These are phyloP conservation scores for Nephrotoma guestfalica DNA, from an alignment of 2,888 invertebrate genomes.

Conservation along the genomic window DNA sequence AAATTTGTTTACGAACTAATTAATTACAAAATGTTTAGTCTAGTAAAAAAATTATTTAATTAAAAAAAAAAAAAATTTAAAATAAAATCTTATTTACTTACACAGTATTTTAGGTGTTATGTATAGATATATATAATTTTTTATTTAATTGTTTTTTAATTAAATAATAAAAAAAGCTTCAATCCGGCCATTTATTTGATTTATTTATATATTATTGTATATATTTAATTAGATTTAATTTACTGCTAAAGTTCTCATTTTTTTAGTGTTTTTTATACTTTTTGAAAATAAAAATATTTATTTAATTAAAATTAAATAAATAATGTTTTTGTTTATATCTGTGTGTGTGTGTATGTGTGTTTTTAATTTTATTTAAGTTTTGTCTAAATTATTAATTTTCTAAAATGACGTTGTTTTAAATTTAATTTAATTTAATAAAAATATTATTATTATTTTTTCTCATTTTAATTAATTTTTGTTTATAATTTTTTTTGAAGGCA, in stretches of 20 bases:
- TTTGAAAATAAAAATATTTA: neutral
- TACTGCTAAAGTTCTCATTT: neutral
- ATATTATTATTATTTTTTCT: slow-evolving; percentile 7
- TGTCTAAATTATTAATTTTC: neutral
- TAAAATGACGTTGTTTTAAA: neutral
- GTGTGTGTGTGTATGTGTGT: neutral
- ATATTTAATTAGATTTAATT: neutral
- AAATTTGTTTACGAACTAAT: neutral
- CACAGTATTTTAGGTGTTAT: neutral
- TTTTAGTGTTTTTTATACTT: neutral
- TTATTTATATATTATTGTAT: neutral
- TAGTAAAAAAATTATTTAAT: neutral
- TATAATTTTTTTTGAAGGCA: slow-evolving; percentile 17
- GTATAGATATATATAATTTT: neutral
- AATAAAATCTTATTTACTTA: neutral
- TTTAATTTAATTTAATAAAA: neutral
- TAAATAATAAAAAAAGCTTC: neutral
- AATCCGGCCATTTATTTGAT: neutral
- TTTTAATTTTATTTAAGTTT: neutral
- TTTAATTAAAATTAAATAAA: neutral
- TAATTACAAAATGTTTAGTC: neutral
- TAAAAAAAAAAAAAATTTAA: neutral
- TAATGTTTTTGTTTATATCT: neutral
- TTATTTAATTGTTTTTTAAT: neutral
- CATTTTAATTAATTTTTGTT: slow-evolving; percentile 10